These are phyloP conservation scores for Andrena trimmerana DNA, from an alignment of 2,888 invertebrate genomes.

Conservation along the genomic window DNA sequence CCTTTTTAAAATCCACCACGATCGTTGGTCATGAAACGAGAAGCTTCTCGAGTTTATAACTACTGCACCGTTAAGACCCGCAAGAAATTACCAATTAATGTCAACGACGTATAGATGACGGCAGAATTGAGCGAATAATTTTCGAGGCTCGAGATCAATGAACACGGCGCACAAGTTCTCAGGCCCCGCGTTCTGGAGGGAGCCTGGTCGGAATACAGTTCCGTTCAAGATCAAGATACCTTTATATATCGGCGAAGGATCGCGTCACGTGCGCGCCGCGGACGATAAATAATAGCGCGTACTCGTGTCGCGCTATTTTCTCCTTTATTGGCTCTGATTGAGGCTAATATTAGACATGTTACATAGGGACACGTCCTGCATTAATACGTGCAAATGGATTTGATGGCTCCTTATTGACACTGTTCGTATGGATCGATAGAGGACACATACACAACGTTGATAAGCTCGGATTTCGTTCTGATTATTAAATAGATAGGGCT, in stretches of 20 bases:
- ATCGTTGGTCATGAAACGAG: not conserved
- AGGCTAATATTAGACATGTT: slow-evolving; percentile 70
- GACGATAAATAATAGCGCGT: slow-evolving; percentile 64
- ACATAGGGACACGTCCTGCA: slow-evolving; percentile 44
- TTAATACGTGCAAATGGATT: slow-evolving; percentile 53
- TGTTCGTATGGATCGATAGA: slow-evolving; percentile 53
- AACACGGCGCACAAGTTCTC: not conserved
- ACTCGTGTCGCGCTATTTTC: slow-evolving; percentile 64
- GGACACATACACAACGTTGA: not conserved
- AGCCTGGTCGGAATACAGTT: slow-evolving; percentile 8
- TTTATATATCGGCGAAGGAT: slow-evolving; percentile 61
- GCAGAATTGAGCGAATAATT: not conserved
- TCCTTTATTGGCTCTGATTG: slow-evolving; percentile 77
- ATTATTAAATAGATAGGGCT: slow-evolving; percentile 36
- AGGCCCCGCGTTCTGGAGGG: not conserved
- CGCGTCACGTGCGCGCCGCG: slow-evolving; percentile 63
- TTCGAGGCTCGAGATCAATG: not conserved
- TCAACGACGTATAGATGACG: not conserved
- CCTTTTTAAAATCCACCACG: not conserved
- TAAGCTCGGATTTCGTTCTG: slow-evolving; percentile 40
- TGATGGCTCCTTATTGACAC: slow-evolving; percentile 62
- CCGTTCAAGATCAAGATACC: slow-evolving; percentile 67
- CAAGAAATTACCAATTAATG: not conserved
- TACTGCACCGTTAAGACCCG: not conserved
- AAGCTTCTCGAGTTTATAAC: not conserved